Conservation (phyloP, 2,888 invertebrate genomes). For the Arrhopalites spinosus region DNA sequence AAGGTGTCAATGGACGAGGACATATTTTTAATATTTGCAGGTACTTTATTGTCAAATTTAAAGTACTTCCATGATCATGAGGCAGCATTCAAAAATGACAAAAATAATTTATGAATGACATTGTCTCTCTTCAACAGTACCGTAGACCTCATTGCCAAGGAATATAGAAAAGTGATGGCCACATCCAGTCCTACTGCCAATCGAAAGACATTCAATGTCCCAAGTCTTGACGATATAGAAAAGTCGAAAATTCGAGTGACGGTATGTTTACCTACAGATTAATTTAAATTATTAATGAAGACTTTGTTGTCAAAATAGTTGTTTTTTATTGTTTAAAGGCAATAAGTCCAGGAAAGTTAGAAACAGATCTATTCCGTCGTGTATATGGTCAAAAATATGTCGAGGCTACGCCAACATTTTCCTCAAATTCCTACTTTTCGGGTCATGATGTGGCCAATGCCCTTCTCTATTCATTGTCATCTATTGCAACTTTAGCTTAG, state of each 20-base stretch:
- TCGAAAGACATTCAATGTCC: background rate
- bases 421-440: conserved; percentile 12
- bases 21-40: conserved; percentile 38
- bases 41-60: background rate
- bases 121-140: background rate
- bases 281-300: background rate
- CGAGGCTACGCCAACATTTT: background rate
- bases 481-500: background rate
- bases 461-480: conserved; percentile 21
- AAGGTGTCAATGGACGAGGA: conserved; percentile 20
- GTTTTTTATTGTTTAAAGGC: conserved; percentile 24
- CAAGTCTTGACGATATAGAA: conserved; percentile 10
- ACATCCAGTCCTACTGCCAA: conserved; percentile 14
- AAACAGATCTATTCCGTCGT: conserved; percentile 21
- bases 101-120: background rate
- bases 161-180: conserved; percentile 11
- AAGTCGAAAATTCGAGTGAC: conserved; percentile 23
- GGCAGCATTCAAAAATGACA: too few relatives aligned
- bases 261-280: conserved; percentile 3
- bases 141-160: conserved; percentile 17
- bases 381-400: conserved; percentile 19
- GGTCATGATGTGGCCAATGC: conserved; percentile 34
- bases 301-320: background rate
- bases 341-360: conserved; percentile 27
- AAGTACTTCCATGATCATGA: too few relatives aligned